phyloP scores from a whole-genome alignment of 1,140 invertebrate genomes.

The Apis cerana region DNA sequence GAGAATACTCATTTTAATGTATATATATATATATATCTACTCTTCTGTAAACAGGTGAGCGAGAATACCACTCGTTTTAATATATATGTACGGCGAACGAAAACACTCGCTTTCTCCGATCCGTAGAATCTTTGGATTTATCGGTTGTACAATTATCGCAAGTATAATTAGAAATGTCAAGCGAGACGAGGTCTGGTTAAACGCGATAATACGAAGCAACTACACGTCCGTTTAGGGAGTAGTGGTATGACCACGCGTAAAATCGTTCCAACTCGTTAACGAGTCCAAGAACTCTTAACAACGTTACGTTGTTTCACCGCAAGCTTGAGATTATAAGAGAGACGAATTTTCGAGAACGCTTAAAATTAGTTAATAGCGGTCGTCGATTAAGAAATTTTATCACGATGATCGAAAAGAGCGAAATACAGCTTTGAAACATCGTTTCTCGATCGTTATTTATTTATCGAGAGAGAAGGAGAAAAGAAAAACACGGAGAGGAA shows the following conservation, averaged over 20 bases:
- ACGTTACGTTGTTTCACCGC: background rate
- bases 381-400: no score
- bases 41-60: slow-evolving; percentile 47
- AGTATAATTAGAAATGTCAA: background rate
- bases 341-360: background rate
- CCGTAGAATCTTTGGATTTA: background rate
- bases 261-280: slow-evolving; percentile 17
- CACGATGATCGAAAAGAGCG: no score
- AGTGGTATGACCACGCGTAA: background rate
- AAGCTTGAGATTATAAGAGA: background rate
- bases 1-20: background rate
- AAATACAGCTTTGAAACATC: no score
- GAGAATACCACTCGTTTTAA: background rate
- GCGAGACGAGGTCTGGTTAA: background rate
- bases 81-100: no score
- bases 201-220: background rate
- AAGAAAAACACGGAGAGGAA: no score
- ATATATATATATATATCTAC: background rate
- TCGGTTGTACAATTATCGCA: background rate
- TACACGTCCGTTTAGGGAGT: background rate
- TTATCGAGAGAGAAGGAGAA: no score
- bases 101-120: background rate
- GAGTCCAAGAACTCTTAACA: slow-evolving; percentile 35
- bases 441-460: no score
- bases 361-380: no score